Conservation (phyloP, 1,140 invertebrate species). For the Paralvinella palmiformis region DNA sequence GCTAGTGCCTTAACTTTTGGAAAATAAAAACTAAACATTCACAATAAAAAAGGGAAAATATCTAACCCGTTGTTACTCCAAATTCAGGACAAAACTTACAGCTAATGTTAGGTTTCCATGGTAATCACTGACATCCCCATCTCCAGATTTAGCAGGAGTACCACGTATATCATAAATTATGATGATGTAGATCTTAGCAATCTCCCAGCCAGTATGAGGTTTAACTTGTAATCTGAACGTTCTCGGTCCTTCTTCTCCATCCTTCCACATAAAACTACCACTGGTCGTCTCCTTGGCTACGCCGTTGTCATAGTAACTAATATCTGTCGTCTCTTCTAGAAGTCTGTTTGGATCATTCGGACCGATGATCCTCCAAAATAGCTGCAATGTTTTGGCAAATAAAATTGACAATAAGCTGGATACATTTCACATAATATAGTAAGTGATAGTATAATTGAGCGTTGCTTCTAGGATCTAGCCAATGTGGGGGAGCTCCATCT, state of each 20-base stretch:
- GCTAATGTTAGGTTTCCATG: constrained; percentile 32
- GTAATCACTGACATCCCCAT: constrained; percentile 34
- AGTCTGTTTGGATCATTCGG: constrained; percentile 34
- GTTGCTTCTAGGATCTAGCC: too few species aligned
- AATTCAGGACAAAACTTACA: constrained; percentile 29
- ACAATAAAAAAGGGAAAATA: not conserved
- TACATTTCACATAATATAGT: too few species aligned
- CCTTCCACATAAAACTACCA: constrained; percentile 31
- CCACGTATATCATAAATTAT: constrained; percentile 32
- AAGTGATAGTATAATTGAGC: too few species aligned
- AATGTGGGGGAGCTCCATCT: too few species aligned
- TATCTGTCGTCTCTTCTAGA: constrained; percentile 35
- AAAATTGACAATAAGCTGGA: too few species aligned
- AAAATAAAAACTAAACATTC: not conserved
- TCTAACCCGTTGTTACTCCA: not conserved
- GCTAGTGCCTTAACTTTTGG: too few species aligned
- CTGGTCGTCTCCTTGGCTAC: constrained; percentile 29
- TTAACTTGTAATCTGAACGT: constrained; percentile 35
- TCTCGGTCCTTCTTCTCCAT: constrained; percentile 32
- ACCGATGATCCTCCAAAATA: constrained; percentile 43
- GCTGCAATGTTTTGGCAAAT: too few species aligned
- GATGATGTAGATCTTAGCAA: constrained; percentile 39
- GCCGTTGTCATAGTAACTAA: constrained; percentile 21
- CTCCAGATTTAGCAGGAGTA: constrained; percentile 22
- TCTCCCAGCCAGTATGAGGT: constrained; percentile 38